Evolutionary conservation across 2,797 vertebrate genomes (phyloP), one percentile per base, ranked within the genome.

Genomic region (Lithobates pipiens): DNA sequence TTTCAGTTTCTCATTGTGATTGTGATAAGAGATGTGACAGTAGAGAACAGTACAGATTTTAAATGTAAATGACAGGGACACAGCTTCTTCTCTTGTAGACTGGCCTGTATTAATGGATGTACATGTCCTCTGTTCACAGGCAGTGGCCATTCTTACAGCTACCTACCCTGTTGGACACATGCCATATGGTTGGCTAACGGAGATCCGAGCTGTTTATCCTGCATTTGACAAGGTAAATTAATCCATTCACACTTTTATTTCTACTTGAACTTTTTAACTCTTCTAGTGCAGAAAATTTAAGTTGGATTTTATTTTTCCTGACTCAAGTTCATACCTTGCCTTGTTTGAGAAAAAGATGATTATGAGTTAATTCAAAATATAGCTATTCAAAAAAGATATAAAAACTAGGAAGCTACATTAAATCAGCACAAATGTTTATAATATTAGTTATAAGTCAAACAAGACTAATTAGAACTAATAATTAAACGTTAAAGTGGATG

Each of bases 91-190:
- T 29, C 5, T 5, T 74, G 68, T 23, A 10, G 21, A 42, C 2
- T 80, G 25, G 8, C 67, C 4, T 27, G n/a, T 54, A 25, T 13
- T 89, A 34, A 91, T 57, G 13, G 0, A 2, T 5, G 80, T 80
- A 57, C 8, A 75, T 81, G 92, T 91, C 77, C 11, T 81, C 18
- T 72, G 25, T 76, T 88, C 7, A 0, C 89, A 99, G 98, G 98
- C 98, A 0, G 98, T 99, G 89, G 98, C 98, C 0, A 98, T 99
- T 89, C 92, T 99, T 91, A 99, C 98, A 42, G 98, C 98, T 76
- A 98, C 98, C 0, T 99, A 99, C 90, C 98, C 98, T 0, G 98
- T 99, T 90, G 98, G 98, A 90, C 98, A 99, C 92, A 99, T 99
- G 98, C 98, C 98, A 0, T 99, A 99, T 25, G 98, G 98, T 76